Conservation (phyloP, 2,113 vertebrate genomes). For the Accipiter virgatus region DNA sequence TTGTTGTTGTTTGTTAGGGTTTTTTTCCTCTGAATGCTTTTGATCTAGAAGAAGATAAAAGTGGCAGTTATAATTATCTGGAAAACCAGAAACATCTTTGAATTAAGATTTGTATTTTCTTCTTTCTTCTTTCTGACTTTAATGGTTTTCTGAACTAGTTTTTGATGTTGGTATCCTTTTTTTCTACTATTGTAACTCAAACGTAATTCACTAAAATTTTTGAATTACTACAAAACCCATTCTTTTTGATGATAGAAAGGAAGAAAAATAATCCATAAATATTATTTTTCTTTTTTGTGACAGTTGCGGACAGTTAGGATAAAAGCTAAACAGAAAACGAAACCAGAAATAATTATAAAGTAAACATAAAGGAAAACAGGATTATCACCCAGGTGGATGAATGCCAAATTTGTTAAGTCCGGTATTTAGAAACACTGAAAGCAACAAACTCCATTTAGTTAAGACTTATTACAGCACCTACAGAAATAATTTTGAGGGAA, state of each 20-base stretch:
- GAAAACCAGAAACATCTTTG: not conserved
- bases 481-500: not conserved
- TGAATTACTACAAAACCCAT: not conserved
- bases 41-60: not conserved
- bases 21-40: not conserved
- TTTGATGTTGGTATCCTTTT: not conserved
- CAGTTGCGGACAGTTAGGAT: not conserved
- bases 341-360: too few species aligned
- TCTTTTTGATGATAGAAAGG: not conserved
- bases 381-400: not conserved
- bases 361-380: not conserved
- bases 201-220: not conserved
- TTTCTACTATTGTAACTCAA: not conserved
- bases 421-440: not conserved
- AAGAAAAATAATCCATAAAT: not conserved
- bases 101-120: not conserved
- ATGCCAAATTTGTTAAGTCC: not conserved
- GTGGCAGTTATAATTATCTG: not conserved
- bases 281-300: not conserved
- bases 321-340: not conserved
- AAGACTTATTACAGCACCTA: not conserved
- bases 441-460: not conserved
- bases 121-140: not conserved
- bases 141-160: not conserved
- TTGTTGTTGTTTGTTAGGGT: not conserved